phyloP scores from a whole-genome alignment of 1,140 invertebrate species.

The Brachionus manjavacas region DNA sequence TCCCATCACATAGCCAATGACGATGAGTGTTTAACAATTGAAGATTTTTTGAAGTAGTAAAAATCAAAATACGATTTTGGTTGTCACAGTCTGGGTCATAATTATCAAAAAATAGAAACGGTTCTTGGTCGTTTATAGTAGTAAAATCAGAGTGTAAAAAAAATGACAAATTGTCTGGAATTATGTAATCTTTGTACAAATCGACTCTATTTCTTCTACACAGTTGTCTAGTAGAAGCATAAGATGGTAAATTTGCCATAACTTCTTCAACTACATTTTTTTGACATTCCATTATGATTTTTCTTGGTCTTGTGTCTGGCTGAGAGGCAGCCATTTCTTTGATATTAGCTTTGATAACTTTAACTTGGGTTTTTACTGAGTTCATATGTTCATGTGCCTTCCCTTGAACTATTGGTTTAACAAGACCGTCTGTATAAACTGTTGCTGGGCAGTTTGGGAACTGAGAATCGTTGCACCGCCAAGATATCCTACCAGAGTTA shows the following conservation, averaged over 20 bases:
- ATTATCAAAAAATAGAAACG: neutral
- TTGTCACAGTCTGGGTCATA: neutral
- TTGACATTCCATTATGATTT: conserved; percentile 12
- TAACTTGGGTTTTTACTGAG: neutral
- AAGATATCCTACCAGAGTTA: neutral
- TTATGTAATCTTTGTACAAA: neutral
- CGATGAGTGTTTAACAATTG: neutral
- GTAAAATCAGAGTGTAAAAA: neutral
- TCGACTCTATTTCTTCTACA: neutral
- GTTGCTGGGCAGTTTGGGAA: neutral
- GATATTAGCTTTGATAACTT: conserved; percentile 7
- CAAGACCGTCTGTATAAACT: neutral
- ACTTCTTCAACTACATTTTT: conserved; percentile 1
- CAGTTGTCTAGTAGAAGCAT: too few species aligned
- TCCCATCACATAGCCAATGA: conserved; percentile 22
- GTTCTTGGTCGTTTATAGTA: neutral
- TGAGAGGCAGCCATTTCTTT: conserved; percentile 35
- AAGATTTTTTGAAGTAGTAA: neutral
- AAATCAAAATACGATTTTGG: neutral
- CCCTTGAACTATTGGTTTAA: neutral
- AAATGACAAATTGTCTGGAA: neutral
- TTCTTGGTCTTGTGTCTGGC: neutral
- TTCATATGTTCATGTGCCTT: conserved; percentile 18
- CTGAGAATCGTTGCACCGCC: conserved; percentile 5
- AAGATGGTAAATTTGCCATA: neutral